Evolutionary conservation across 2,797 vertebrate genomes (phyloP), one percentile per base, ranked within the genome.

Genomic region (Chrysocyon brachyurus): DNA sequence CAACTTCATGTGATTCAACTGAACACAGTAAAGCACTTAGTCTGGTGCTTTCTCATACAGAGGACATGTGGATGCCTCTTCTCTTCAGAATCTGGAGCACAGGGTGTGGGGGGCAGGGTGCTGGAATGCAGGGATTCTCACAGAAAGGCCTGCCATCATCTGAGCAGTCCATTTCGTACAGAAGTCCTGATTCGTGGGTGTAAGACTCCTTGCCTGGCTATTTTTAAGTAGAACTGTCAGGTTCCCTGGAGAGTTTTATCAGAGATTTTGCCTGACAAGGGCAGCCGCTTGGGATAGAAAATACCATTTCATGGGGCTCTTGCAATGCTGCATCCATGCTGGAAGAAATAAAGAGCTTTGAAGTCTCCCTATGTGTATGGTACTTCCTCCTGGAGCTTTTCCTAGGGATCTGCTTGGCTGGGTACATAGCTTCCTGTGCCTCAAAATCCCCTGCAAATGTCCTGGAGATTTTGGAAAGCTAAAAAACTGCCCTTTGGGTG

Each of bases 221-320:
- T 59, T 68, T 85, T 61, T 31, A 56, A 54, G 33, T 14, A 61
- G 19, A 56, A 90, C 31, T 31, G n/a, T 75, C 40, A 56, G 40
- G 33, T 36, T 87, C 52, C 70, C 36, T 33, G 59, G 8, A 66
- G 46, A 64, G n/a, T 64, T 83, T 90, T 82, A 21, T 79, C 73
- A 70, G 79, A 63, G 11, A 4, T 15, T n/a, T 81, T 28, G 19
- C 54, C 70, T 82, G n/a, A 33, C 9, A 46, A 87, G 56, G 31
- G 21, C 15, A 64, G 77, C 19, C 63, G 15, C 91, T 90, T 46
- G 49, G 91, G 64, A 84, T 91, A 12, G 86, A 40, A 91, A 11
- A 59, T 36, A 14, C 19, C 52, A 61, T 72, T n/a, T 33, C 54
- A 2, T 2, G 28, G 31, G 21, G 28, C 12, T 83, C 73, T 31